Evolutionary conservation across 2,888 invertebrate genomes (phyloP).

Genomic region (Cepaea hortensis): DNA sequence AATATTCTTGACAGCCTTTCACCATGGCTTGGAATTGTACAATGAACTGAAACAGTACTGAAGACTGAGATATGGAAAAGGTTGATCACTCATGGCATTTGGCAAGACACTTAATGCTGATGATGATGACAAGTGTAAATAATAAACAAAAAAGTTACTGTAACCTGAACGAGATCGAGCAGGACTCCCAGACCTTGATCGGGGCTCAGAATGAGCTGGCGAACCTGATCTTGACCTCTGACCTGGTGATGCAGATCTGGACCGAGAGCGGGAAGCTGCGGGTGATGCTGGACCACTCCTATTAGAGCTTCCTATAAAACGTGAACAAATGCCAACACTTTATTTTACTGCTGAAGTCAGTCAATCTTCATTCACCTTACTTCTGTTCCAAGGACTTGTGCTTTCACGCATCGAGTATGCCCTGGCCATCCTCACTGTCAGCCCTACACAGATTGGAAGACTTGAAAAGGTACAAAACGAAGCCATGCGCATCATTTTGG

Average conservation of each 20-base stretch:
- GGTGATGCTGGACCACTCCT: slow-evolving; percentile 52
- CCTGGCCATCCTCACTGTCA: no score
- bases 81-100: background rate
- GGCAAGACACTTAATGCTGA: background rate
- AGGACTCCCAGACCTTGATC: slow-evolving; percentile 40
- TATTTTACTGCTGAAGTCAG: background rate
- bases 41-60: background rate
- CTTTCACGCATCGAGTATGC: no score
- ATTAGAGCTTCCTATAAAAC: slow-evolving; percentile 25
- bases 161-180: slow-evolving; percentile 47
- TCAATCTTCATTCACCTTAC: no score
- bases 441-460: no score
- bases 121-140: background rate
- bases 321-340: no score
- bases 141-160: background rate
- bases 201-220: slow-evolving; percentile 41
- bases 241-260: slow-evolving; percentile 41
- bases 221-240: slow-evolving; percentile 54
- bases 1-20: background rate
- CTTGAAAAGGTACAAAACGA: no score
- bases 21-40: background rate
- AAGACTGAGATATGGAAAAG: background rate
- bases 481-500: no score
- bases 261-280: slow-evolving; percentile 45
- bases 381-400: no score